Evolutionary conservation across 2,888 invertebrate species (phyloP), one percentile per base, ranked within the genome.

Genomic region (Slavum lentiscoides): DNA sequence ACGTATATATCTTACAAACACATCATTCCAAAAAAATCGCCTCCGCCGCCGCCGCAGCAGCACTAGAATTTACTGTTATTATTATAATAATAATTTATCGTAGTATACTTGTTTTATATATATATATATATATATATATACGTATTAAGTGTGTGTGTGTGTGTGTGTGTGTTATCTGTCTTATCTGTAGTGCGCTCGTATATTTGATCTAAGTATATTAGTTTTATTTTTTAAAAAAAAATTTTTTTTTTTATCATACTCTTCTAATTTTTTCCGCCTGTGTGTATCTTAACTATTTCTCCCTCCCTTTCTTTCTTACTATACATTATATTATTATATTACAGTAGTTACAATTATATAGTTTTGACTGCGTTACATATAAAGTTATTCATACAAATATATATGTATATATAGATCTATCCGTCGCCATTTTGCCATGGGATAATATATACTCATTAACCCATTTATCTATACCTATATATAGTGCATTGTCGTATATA

Each of bases 41-140:
- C 77, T 59, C n/a, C n/a, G n/a, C n/a, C n/a, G n/a, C 70, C 77
- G 62, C 70, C 53, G 77, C 77, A 77, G 77, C 77, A 70, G 70
- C 77, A 70, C 77, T 77, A 77, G 77, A 77, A 59, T 74, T 43
- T 37, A 30, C 64, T 13, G 23, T 69, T 77, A 49, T 77, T 62
- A 62, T 69, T 61, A 30, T 62, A 23, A 59, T 66, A 39, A 43
- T 9, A 2, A 13, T 49, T 3, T 13, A 13, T 13, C 49, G 49
- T 49, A 49, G 49, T 49, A 15, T 43, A 43, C 43, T 15, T 64
- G 17, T 64, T 64, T 37, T 64, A 30, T 17, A 37, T 17, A 64
- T 37, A 64, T 64, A 64, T 37, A 37, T 64, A 62, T 62, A 59
- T 15, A 30, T 30, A 30, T 30, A 30, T 62, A 30, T 30, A 15